These are phyloP conservation scores for Calameuta idolon DNA, from an alignment of 2,888 invertebrate genomes.

Conservation along the genomic window DNA sequence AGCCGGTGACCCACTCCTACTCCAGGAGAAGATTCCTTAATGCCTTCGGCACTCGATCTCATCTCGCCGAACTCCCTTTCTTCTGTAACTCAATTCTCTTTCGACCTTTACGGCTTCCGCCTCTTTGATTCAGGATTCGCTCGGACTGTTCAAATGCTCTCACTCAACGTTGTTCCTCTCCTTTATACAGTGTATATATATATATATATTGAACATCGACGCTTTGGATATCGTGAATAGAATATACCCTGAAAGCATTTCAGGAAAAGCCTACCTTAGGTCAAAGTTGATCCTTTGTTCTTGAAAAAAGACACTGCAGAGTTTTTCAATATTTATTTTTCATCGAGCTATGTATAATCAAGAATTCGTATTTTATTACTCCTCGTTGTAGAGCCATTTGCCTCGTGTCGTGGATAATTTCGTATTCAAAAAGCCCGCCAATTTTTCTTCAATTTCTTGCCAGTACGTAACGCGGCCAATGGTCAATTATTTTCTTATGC, in stretches of 20 bases:
- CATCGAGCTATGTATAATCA: not conserved
- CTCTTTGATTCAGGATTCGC: not conserved
- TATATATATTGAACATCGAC: not conserved
- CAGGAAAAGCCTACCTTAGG: not conserved
- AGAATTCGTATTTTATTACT: not conserved
- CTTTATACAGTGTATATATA: not conserved
- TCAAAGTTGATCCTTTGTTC: not conserved
- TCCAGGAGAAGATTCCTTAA: not conserved
- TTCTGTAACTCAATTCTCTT: not conserved
- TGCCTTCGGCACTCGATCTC: not conserved
- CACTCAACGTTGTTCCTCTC: not conserved
- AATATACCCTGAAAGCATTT: not conserved
- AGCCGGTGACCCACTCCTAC: conserved; percentile 10
- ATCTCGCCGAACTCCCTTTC: not conserved
- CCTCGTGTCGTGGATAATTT: not conserved
- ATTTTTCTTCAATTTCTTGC: not conserved
- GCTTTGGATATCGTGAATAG: not conserved
- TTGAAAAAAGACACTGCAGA: not conserved
- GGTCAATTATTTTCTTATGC: not conserved
- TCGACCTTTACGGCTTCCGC: not conserved
- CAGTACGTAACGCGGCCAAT: not conserved
- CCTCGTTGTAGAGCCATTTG: not conserved
- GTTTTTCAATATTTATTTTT: not conserved
- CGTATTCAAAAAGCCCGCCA: not conserved
- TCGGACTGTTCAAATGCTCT: not conserved